Base-by-base conservation (phyloP, 2,797 vertebrate species). In the Periophthalmus magnuspinnatus region DNA sequence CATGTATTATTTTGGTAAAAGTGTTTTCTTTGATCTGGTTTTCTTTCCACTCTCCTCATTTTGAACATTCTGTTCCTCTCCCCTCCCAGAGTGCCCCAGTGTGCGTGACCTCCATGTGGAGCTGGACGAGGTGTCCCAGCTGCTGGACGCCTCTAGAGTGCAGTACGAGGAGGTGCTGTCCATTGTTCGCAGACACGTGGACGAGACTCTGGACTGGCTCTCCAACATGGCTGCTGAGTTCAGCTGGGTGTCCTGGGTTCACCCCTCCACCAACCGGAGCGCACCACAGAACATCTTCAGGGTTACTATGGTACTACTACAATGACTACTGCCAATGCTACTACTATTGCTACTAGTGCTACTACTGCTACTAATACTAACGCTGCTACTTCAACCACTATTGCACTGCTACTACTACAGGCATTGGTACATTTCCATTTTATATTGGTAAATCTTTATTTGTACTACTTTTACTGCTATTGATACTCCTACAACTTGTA, bases 111-210 rank as follows among this genome's bases (percentile, higher is more conserved):
- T 98, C 60, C 93, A 95, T 6, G 75, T 92, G 22, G 95, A 98
- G 84, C 89, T 95, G 80, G 93, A 94, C 0, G 94, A 96, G 77
- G 93, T 93, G 9, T 92, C 93, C 67, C 94, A 93, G 71, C 77
- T 97, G 83, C 90, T 96, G 86, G 94, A 95, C 7, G 72, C 94
- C 47, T 95, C 96, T 2, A 89, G 77, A 68, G 91, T 96, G 79
- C 95, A 97, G 79, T 97, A 95, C 0, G 73, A 95, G 8, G 95
- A 97, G 89, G 91, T 97, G 68, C 81, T 96, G 78, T 92, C 92
- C 19, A 93, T 97, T 19, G 91, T 94, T 62, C 93, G 90, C 75
- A 93, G 63, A 55, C 96, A 98, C 76, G 89, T 95, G 0, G 93
- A 95, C 19, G 95, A 97, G 54, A 96, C 95, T 0, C 74, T 90